phyloP scores from a whole-genome alignment of 2,797 vertebrate species.

The Sciurus vulgaris region DNA sequence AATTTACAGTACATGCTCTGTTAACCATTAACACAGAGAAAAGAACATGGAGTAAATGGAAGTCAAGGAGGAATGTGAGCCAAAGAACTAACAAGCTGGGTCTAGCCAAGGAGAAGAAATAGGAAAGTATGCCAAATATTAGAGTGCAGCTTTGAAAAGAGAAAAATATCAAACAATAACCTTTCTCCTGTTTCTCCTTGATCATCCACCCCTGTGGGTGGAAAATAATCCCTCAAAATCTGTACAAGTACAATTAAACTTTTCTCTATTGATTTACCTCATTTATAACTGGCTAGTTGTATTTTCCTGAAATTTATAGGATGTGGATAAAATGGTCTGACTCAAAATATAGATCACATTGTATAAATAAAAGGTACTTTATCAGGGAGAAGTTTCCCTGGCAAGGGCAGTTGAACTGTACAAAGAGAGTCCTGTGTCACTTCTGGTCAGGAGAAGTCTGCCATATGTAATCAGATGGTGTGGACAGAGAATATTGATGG shows the following conservation, averaged over 20 bases:
- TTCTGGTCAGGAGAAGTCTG: background rate
- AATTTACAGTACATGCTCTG: slow-evolving; percentile 89
- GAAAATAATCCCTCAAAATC: background rate
- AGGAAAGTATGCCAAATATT: slow-evolving; percentile 31
- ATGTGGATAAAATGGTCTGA: background rate
- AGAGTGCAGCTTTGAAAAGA: slow-evolving; percentile 53
- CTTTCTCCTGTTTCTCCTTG: background rate
- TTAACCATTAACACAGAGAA: slow-evolving; percentile 88
- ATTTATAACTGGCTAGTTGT: background rate
- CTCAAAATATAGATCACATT: background rate
- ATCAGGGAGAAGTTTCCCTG: background rate
- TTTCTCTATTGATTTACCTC: background rate
- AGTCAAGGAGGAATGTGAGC: slow-evolving; percentile 71
- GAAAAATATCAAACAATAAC: background rate
- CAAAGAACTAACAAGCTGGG: slow-evolving; percentile 48
- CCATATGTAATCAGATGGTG: background rate
- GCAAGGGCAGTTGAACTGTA: background rate
- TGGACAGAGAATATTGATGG: background rate
- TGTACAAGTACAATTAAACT: background rate
- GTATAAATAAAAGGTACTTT: background rate
- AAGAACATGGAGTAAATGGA: slow-evolving; percentile 86
- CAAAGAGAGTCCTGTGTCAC: background rate
- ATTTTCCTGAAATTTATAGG: slow-evolving; percentile 7
- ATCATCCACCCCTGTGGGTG: background rate
- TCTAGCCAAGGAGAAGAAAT: slow-evolving; percentile 63